A percentile compares a stretch with the other conserved stretches of the same genome.
phyloP scores from a whole-genome alignment of 2,888 invertebrate species.

The Cephus sareptanus region DNA sequence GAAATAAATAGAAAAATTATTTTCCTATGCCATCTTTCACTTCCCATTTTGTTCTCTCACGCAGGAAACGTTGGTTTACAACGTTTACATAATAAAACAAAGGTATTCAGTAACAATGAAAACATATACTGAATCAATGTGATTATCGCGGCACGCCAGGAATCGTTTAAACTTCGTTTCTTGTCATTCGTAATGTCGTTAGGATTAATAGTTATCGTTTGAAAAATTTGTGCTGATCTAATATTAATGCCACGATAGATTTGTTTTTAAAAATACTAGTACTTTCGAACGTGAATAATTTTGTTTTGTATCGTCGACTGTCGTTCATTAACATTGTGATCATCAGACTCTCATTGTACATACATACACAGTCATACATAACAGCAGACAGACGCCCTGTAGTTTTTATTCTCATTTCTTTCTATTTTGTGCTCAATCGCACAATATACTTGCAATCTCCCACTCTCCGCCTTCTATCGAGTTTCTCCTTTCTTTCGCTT shows the following conservation, averaged over 20 bases:
- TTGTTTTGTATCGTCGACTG: slow-evolving; percentile 13
- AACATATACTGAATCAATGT: neutral
- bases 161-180: neutral
- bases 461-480: slow-evolving; percentile 18
- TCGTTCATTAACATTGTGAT: neutral
- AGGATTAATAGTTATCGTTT: slow-evolving; percentile 1
- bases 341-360: neutral
- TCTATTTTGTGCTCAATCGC: slow-evolving; percentile 17
- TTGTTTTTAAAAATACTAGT: slow-evolving; percentile 36
- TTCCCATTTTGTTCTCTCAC: neutral
- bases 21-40: neutral
- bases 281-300: slow-evolving; percentile 32
- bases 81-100: neutral
- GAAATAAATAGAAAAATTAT: neutral
- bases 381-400: neutral
- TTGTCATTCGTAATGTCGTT: neutral
- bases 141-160: neutral
- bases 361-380: neutral
- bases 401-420: neutral
- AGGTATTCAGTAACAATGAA: neutral
- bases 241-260: slow-evolving; percentile 8
- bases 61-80: neutral
- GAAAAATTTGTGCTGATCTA: slow-evolving; percentile 23
- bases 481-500: slow-evolving; percentile 1
- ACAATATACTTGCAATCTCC: slow-evolving; percentile 21